Evolutionary conservation across 2,888 invertebrate species (phyloP), one percentile per base, ranked within the genome.

Genomic region (Caenorhabditis parvicauda): DNA sequence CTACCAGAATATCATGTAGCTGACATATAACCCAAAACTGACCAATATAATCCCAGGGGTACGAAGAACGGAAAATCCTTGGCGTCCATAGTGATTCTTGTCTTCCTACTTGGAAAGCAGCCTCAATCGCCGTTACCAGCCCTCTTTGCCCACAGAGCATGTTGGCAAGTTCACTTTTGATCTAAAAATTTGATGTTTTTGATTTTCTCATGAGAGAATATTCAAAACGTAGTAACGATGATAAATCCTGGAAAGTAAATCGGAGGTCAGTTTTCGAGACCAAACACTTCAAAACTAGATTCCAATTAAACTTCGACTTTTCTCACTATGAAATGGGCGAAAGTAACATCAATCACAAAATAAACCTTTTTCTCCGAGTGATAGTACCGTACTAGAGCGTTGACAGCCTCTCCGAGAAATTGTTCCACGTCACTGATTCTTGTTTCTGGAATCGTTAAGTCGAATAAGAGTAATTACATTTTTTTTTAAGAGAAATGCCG

Each of bases 1-100:
- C 35, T 9, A 12, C 9, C 9, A 35, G n/a, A 35, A n/a, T 35
- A 12, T n/a, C 9, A 35, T 9, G n/a, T 9, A 35, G n/a, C n/a
- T 35, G 9, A n/a, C n/a, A n/a, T n/a, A n/a, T n/a, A n/a, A n/a
- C n/a, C n/a, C n/a, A 27, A 25, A 9, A 21, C 59, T 43, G 21
- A 67, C 70, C 89, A 80, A 96, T 89, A 84, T 91, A 98, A 83
- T 98, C 96, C 98, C 98, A 98, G 67, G 96, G 88, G 82, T 92
- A 96, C 70, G 93, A 88, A 84, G 94, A 93, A 25, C 92, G 90
- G 82, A 96, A 95, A 74, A 95, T 87, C 59, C 94, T 86, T 2
- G 90, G 88, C 5, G 93, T 93, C 76, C 91, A 91, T 83, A 94
- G 94, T 6, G 74, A 65, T 45, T 77, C 77, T 14, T 95, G 91